Percentiles rank a stretch among this genome's conserved stretches.
Evolutionary conservation across 1,140 invertebrate genomes (phyloP).

Genomic region (Physella acuta): DNA sequence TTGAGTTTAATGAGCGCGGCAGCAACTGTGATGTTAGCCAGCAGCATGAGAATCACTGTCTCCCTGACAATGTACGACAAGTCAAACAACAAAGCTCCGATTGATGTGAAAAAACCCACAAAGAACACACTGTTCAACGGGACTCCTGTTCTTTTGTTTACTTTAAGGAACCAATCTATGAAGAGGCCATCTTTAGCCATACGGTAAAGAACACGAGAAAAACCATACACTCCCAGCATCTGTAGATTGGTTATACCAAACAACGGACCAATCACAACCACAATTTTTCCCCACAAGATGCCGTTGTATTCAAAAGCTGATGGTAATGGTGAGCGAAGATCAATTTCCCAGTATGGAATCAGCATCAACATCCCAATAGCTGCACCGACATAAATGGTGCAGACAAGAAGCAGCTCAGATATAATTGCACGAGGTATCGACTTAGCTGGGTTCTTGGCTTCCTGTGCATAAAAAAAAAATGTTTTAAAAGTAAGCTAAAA

Average conservation of each 20-base stretch:
- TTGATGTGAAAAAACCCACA: conserved; percentile 73
- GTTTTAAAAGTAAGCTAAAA: no score
- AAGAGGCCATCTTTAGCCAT: conserved; percentile 87
- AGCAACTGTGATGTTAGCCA: conserved; percentile 84
- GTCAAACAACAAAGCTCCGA: conserved; percentile 81
- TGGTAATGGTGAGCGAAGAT: conserved; percentile 78
- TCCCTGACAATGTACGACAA: conserved; percentile 85
- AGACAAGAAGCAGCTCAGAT: conserved; percentile 42
- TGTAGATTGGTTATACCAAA: conserved; percentile 85
- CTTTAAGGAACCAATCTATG: conserved; percentile 73
- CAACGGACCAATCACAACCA: conserved; percentile 83
- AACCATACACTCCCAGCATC: conserved; percentile 79
- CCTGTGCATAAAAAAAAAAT: conserved; percentile 51
- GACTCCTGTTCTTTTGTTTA: conserved; percentile 77
- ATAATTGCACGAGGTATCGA: conserved; percentile 47
- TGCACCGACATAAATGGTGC: conserved; percentile 43
- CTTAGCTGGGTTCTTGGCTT: conserved; percentile 66
- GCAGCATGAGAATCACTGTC: conserved; percentile 83
- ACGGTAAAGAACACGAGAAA: conserved; percentile 82
- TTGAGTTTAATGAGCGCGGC: conserved; percentile 81
- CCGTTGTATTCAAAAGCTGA: conserved; percentile 73
- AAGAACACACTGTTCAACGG: conserved; percentile 77
- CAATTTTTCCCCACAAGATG: conserved; percentile 78
- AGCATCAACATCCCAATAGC: conserved; percentile 42
- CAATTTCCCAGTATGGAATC: conserved; percentile 55